Evolutionary conservation across 2,113 vertebrate species (phyloP), one percentile per base, ranked within the genome.

Genomic region (Polypterus bichir): DNA sequence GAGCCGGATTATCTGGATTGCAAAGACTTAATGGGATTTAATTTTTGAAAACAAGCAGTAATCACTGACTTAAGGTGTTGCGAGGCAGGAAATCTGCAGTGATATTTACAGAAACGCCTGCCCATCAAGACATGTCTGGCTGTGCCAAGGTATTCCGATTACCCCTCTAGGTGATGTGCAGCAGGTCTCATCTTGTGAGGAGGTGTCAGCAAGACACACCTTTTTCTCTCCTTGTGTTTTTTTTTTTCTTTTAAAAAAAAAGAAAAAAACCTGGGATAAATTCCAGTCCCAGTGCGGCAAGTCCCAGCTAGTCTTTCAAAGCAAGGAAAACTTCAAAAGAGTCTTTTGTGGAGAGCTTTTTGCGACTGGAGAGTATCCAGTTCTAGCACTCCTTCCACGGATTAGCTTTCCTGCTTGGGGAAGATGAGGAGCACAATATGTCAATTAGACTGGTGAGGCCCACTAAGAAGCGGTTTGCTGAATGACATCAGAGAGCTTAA

Each of bases 121-220:
- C 56, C 27, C 56, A 45, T 57, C 46, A 4, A 4, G 27, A 57
- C 56, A 11, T 57, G 56, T 57, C 56, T 57, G 56, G 27, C 27
- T 27, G 27, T 7, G 56, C 5, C 4, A 45, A 57, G 56, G 56
- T 9, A 57, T 57, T 57, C 5, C 56, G 9, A 27, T 44, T 45
- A 27, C 27, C 7, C 56, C 56, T 44, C 5, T 45, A 57, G 56
- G 56, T 44, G 56, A 9, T 45, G 56, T 2, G 27, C 72, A 77
- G 73, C 82, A 78, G 74, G 84, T 76, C 80, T 64, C 71, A 75
- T 79, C 83, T 84, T 73, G 79, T 70, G 73, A 72, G 78, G 78
- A 80, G 77, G 80, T 79, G 77, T 76, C 63, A 9, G 54, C 65
- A 53, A 70, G 7, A 59, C 70, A 73, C 11, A 59, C 58, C 72